These are phyloP conservation scores for Spicauda simplicius DNA, from an alignment of 2,888 invertebrate genomes.

Conservation along the genomic window DNA sequence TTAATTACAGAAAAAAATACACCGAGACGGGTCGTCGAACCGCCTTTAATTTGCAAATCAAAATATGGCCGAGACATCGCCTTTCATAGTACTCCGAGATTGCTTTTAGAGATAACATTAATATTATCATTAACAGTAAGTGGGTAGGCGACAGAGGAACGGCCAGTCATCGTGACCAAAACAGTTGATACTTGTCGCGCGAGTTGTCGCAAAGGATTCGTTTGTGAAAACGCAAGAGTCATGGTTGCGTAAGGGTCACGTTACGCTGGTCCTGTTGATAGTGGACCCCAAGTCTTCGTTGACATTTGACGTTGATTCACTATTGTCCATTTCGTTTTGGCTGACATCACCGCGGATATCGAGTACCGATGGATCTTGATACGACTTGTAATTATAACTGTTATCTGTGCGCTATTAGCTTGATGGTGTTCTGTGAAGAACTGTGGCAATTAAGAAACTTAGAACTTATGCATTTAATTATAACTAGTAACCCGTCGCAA, in stretches of 20 bases:
- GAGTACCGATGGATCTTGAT: constrained; percentile 27
- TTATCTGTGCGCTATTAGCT: constrained; percentile 5
- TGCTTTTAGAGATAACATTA: constrained; percentile 77
- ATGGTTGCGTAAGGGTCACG: constrained; percentile 54
- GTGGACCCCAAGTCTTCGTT: constrained; percentile 64
- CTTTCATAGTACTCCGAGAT: constrained; percentile 57
- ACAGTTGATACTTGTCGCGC: constrained; percentile 53
- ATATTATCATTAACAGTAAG: constrained; percentile 81
- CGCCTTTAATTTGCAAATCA: constrained; percentile 50
- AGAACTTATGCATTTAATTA: too few relatives aligned
- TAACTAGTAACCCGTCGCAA: too few relatives aligned
- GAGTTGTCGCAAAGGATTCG: constrained; percentile 36
- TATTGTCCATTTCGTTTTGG: constrained; percentile 68
- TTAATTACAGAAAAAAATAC: constrained; percentile 23
- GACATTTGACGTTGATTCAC: constrained; percentile 83
- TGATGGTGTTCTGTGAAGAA: not conserved
- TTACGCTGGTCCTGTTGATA: constrained; percentile 53
- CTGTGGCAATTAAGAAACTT: too few relatives aligned
- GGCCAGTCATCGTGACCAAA: constrained; percentile 70
- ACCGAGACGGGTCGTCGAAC: constrained; percentile 17
- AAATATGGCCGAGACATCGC: constrained; percentile 44
- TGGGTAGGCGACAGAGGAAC: constrained; percentile 77
- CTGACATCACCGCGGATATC: constrained; percentile 64
- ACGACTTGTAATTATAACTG: constrained; percentile 34
- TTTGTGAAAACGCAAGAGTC: constrained; percentile 50